Conservation (phyloP, 2,113 vertebrate species). For the Puma concolor region DNA sequence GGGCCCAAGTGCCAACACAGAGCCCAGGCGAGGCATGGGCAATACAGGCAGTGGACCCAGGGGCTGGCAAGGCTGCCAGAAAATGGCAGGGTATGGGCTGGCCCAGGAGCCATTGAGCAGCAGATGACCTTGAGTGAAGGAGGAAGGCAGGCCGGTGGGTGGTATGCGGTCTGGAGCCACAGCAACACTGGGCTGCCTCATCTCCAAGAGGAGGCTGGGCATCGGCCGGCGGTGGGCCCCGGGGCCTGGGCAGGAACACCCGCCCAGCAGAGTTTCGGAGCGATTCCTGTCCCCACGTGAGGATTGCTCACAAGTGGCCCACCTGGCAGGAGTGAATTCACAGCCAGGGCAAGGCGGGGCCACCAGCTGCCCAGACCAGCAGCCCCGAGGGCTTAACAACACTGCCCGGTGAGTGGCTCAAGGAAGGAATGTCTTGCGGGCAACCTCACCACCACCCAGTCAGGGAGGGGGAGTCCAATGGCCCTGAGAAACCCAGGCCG, state of each 20-base stretch:
- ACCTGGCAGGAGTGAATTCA: not conserved
- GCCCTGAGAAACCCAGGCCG: not conserved
- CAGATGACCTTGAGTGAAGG: not conserved
- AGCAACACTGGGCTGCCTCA: not conserved
- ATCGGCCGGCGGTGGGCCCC: rapidly evolving
- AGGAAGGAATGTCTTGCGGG: rapidly evolving
- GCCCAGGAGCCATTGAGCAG: not conserved
- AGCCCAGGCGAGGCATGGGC: not conserved
- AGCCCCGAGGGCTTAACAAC: too few relatives aligned
- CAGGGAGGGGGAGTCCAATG: not conserved
- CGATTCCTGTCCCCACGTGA: rapidly evolving
- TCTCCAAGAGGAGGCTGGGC: not conserved
- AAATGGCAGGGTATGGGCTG: not conserved
- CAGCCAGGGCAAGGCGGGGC: not conserved
- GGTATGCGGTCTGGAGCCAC: rapidly evolving
- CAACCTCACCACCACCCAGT: not conserved
- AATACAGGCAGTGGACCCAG: rapidly evolving
- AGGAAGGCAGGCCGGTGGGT: too few relatives aligned
- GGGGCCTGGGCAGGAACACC: not conserved
- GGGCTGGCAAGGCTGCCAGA: not conserved
- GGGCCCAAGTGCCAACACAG: not conserved
- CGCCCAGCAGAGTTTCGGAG: not conserved
- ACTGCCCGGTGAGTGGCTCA: not conserved
- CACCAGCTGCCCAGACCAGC: not conserved
- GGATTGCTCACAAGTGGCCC: not conserved